A percentile compares a stretch with the other conserved stretches of the same genome.
Evolutionary conservation across 2,113 vertebrate genomes (phyloP).

Genomic region (Perognathus longimembris): DNA sequence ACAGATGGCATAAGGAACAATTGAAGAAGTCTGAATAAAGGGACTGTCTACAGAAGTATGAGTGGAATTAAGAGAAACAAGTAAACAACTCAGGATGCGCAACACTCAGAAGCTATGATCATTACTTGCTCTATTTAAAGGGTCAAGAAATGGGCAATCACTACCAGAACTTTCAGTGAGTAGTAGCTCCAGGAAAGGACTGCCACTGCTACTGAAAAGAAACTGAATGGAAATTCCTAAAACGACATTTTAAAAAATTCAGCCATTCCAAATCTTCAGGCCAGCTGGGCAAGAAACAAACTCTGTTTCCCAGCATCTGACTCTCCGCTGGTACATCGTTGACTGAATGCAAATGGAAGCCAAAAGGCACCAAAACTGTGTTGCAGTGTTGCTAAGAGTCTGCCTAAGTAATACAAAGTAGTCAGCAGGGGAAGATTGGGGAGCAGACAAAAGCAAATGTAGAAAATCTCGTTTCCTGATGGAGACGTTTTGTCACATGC

Average conservation of each 20-base stretch:
- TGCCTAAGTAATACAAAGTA: not conserved
- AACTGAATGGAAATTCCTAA: too few relatives aligned
- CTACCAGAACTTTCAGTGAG: not conserved
- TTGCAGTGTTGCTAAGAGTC: not conserved
- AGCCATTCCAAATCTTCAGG: not conserved
- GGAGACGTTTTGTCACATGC: not conserved
- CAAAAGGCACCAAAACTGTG: not conserved
- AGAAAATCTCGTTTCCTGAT: not conserved
- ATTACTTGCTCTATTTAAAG: not conserved
- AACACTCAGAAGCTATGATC: not conserved
- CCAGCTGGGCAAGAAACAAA: not conserved
- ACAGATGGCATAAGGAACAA: too few relatives aligned
- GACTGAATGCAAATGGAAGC: not conserved
- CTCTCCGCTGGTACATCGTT: not conserved
- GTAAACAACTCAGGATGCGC: not conserved
- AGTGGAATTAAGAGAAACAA: not conserved
- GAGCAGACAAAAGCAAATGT: not conserved
- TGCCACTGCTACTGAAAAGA: not conserved
- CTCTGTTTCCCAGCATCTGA: not conserved
- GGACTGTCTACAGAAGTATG: not conserved
- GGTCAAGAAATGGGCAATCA: not conserved
- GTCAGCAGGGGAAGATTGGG: not conserved
- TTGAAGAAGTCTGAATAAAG: not conserved
- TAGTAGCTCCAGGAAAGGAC: not conserved
- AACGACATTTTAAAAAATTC: not conserved